Evolutionary conservation across 2,113 vertebrate species (phyloP), one percentile per base, ranked within the genome.

Genomic region (Nycticryphes semicollaris): DNA sequence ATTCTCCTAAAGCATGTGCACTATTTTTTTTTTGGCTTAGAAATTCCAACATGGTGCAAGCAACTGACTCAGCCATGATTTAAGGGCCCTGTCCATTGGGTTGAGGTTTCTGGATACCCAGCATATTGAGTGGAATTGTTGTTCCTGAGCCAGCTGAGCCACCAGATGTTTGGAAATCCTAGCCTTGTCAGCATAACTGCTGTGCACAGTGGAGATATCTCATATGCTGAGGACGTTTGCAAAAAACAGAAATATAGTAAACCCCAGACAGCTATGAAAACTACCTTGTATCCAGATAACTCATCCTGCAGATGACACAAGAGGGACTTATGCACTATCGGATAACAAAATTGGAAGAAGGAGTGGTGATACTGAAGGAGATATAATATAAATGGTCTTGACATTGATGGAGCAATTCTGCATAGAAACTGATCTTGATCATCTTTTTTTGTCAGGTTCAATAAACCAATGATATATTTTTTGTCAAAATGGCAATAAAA

Each of bases 371-470:
- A 62, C 3, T 16, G 68, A 67, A 84, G 41, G 39, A 83, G 20
- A 63, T 12, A 45, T 74, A 93, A 84, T 88, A 60, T 86, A 96
- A 96, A 72, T 89, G 51, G 1, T 91, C 64, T 93, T 97, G 90
- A 92, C 83, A 90, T 12, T 88, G 82, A 88, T 70, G 51, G 63
- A 96, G 14, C 10, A 95, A 48, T 85, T 83, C 69, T 90, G 63
- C 64, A 45, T 54, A 67, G 59, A 80, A 74, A 23, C 43, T 86
- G 68, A 74, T 73, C 10, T 37, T 79, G 45, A 60, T 80, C 12
- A 45, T n/a, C 7, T 37, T 62, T 51, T 77, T 85, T 77, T 75
- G 74, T 76, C 78, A 87, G 51, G 19, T 88, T 95, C 72, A 84
- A 75, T 92, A 75, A 94, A 77, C n/a, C 51, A 51, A 1, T 84